A percentile compares a stretch with the other conserved stretches of the same genome.
phyloP scores from a whole-genome alignment of 2,797 vertebrate genomes.

The Varecia variegata region DNA sequence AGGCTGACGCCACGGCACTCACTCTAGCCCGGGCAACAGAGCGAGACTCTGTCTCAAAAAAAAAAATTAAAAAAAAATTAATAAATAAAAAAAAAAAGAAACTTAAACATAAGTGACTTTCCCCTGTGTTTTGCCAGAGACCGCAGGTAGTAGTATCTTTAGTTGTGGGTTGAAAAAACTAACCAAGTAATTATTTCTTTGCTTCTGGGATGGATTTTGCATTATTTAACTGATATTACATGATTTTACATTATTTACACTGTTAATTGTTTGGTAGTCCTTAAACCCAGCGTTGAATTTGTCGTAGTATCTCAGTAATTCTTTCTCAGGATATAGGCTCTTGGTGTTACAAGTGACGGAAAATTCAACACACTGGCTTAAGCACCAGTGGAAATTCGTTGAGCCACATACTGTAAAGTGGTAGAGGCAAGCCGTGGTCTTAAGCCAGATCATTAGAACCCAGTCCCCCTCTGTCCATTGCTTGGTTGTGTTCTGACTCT shows the following conservation, averaged over 20 bases:
- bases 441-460: not conserved
- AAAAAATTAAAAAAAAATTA: too few relatives aligned
- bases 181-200: not conserved
- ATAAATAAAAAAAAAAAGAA: too few relatives aligned
- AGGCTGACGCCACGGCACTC: too few relatives aligned
- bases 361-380: not conserved
- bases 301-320: not conserved
- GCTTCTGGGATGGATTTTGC: not conserved
- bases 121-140: not conserved
- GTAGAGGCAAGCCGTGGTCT: not conserved
- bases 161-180: not conserved
- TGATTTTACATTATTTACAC: not conserved
- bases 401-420: not conserved
- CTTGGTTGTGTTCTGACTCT: not conserved
- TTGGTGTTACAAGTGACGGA: not conserved
- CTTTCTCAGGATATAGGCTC: not conserved
- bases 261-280: not conserved
- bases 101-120: not conserved
- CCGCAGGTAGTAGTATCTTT: not conserved
- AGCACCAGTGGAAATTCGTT: not conserved
- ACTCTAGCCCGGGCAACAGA: too few relatives aligned
- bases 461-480: accelerated
- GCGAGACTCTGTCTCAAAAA: too few relatives aligned
- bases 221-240: not conserved
- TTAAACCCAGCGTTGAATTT: not conserved